A percentile compares a stretch with the other conserved stretches of the same genome.
Conservation (phyloP, 2,113 vertebrate species). For the Phoxinus phoxinus region DNA sequence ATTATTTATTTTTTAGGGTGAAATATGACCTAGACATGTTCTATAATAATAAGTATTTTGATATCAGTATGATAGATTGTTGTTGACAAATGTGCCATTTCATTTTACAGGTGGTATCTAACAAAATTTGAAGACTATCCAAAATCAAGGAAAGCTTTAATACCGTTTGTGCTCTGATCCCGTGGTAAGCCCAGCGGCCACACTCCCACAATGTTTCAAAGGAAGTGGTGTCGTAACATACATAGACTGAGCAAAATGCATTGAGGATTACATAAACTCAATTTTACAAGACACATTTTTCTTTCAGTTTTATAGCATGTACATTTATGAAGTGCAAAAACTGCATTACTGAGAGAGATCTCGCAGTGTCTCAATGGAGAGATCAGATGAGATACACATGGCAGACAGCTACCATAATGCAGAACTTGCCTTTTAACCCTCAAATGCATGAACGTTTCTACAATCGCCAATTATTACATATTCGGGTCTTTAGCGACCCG, state of each 20-base stretch:
- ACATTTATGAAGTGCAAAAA: neutral
- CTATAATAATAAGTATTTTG: neutral
- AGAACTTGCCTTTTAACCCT: neutral
- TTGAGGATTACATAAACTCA: neutral
- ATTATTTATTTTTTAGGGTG: neutral
- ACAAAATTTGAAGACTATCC: constrained; percentile 95
- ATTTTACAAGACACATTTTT: neutral
- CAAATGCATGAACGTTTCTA: too few relatives aligned
- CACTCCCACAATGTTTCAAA: neutral
- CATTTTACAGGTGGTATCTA: constrained; percentile 89
- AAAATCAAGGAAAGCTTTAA: constrained; percentile 85
- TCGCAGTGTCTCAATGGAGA: neutral
- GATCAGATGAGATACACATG: neutral
- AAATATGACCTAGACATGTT: neutral
- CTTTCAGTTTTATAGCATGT: neutral
- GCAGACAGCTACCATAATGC: neutral
- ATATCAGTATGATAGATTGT: neutral
- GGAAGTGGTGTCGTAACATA: neutral
- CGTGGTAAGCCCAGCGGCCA: neutral
- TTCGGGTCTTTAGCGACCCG: too few relatives aligned
- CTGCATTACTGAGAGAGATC: neutral
- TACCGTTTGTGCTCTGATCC: constrained; percentile 85
- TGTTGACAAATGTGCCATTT: constrained; percentile 12
- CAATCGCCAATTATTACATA: too few relatives aligned
- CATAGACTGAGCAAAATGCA: neutral